These are phyloP conservation scores for Sesia apiformis DNA, from an alignment of 2,888 invertebrate species.

Conservation along the genomic window DNA sequence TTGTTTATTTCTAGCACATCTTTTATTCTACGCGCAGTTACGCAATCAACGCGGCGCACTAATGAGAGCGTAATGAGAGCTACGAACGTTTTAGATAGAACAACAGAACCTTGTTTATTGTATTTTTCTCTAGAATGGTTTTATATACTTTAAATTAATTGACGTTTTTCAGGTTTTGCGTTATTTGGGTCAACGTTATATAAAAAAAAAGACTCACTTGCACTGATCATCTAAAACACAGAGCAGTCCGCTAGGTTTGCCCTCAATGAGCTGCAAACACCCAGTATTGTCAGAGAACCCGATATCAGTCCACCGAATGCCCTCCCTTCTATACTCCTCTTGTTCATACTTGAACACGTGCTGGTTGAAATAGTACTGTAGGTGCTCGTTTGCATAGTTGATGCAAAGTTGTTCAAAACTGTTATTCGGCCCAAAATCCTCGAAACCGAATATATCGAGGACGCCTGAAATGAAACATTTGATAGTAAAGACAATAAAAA, in stretches of 20 bases:
- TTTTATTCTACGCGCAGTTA: no score
- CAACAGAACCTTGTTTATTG: no score
- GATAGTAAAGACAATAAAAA: background rate
- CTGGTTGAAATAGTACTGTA: constrained; percentile 98
- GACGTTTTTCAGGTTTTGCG: no score
- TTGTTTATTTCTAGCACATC: no score
- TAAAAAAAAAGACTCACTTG: constrained; percentile 80
- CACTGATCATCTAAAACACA: constrained; percentile 96
- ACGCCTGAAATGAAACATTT: constrained; percentile 75
- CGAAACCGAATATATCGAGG: constrained; percentile 97
- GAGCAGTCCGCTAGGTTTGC: constrained; percentile 90
- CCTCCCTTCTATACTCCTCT: constrained; percentile 95
- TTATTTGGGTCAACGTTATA: no score
- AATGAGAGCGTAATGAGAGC: no score
- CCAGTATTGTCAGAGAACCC: constrained; percentile 97
- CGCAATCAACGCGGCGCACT: no score
- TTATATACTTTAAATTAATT: no score
- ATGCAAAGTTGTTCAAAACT: constrained; percentile 98
- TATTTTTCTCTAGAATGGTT: no score
- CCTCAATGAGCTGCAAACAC: constrained; percentile 93
- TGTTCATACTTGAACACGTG: constrained; percentile 98
- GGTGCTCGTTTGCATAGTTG: constrained; percentile 97
- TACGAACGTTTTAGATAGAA: no score
- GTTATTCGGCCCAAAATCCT: constrained; percentile 92
- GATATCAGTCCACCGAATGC: constrained; percentile 96